Evolutionary conservation across 2,113 vertebrate genomes (phyloP).

Genomic region (Anhinga rufa): DNA sequence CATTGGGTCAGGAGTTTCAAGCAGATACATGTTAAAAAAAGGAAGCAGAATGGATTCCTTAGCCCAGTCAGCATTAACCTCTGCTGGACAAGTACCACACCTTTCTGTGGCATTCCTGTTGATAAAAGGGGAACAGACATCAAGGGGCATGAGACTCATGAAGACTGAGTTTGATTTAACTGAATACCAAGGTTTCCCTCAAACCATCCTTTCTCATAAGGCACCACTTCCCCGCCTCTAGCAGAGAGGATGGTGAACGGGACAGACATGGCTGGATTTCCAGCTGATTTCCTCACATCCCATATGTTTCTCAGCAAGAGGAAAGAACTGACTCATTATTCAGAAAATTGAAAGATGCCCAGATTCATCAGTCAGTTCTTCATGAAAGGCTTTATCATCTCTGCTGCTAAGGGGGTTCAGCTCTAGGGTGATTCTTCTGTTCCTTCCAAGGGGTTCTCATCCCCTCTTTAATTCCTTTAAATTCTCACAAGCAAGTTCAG

Average conservation of each 20-base stretch:
- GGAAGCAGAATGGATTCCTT: not conserved
- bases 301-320: conserved; percentile 44
- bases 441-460: not conserved
- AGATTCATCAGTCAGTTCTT: conserved; percentile 39
- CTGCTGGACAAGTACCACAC: not conserved
- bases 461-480: not conserved
- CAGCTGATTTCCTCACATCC: conserved; percentile 28
- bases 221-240: not conserved
- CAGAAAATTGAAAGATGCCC: conserved; percentile 29
- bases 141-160: not conserved
- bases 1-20: not conserved
- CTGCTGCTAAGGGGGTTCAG: not conserved
- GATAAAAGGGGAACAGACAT: not conserved
- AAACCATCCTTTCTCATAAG: not conserved
- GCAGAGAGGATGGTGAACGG: not conserved
- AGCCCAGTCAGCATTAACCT: not conserved
- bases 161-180: not conserved
- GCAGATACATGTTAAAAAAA: not conserved
- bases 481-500: not conserved
- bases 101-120: not conserved
- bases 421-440: not conserved
- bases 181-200: not conserved
- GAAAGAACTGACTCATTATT: conserved; percentile 35
- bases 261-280: not conserved
- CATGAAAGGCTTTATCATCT: not conserved